A percentile compares a stretch with the other conserved stretches of the same genome.
Evolutionary conservation across 2,113 vertebrate genomes (phyloP).

Genomic region (Octodon degus): DNA sequence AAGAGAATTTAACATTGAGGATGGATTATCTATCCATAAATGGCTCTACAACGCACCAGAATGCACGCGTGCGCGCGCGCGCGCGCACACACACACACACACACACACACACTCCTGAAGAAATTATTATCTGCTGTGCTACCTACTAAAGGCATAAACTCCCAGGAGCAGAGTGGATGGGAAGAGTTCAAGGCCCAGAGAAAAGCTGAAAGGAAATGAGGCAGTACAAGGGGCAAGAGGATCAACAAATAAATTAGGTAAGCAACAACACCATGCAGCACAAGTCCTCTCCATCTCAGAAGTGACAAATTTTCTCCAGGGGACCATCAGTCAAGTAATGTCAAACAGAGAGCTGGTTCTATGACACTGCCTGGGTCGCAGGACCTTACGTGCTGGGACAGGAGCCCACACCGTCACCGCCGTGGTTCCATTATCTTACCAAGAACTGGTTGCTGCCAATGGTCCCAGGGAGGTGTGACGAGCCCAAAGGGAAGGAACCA

Average conservation of each 20-base stretch:
- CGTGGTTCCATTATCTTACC: constrained; percentile 14
- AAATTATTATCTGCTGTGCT: background rate
- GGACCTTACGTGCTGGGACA: background rate
- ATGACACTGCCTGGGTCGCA: background rate
- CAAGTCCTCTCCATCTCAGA: constrained; percentile 36
- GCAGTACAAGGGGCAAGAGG: background rate
- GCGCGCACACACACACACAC: background rate
- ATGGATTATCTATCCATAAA: background rate
- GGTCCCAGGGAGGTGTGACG: constrained; percentile 45
- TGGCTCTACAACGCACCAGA: background rate
- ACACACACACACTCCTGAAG: background rate
- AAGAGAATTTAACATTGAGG: background rate
- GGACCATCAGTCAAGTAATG: constrained; percentile 12
- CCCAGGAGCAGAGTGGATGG: background rate
- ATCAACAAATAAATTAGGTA: constrained; percentile 41
- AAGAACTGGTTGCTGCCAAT: background rate
- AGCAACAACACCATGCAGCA: background rate
- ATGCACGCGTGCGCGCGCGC: background rate
- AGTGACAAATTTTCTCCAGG: background rate
- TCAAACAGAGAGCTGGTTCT: background rate
- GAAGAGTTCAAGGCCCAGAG: background rate
- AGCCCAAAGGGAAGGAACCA: background rate
- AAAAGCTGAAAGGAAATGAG: constrained; percentile 51
- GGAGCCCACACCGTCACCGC: background rate
- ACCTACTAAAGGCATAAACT: background rate